Conservation (phyloP, 2,888 invertebrate genomes). For the Pemphredon lugubris region DNA sequence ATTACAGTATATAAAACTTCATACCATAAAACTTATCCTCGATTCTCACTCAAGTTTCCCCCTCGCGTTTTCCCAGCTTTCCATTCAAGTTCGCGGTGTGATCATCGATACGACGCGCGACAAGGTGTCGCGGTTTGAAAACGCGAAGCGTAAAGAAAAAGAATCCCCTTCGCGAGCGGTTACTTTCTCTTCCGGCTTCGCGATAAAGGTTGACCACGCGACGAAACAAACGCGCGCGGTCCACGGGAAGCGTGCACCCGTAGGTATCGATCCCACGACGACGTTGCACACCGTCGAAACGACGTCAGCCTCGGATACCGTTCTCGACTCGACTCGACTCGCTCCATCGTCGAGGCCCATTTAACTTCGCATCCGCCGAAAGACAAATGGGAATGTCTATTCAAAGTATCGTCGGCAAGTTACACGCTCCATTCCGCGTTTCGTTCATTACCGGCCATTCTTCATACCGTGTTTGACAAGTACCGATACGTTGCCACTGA, state of each 20-base stretch:
- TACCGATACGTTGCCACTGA: conserved; percentile 23
- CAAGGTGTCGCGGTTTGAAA: conserved; percentile 42
- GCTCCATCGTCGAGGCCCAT: conserved; percentile 27
- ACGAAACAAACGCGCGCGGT: conserved; percentile 61
- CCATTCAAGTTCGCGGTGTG: conserved; percentile 27
- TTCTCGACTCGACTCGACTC: no score
- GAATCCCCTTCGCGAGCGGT: conserved; percentile 14
- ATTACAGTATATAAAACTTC: no score
- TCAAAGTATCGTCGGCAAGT: conserved; percentile 18
- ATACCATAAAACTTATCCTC: no score
- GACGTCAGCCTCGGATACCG: conserved; percentile 27
- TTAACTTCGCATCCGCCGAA: conserved; percentile 19
- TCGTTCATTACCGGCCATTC: conserved; percentile 32
- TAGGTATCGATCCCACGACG: conserved; percentile 27
- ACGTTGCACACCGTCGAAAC: conserved; percentile 11
- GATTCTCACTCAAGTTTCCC: no score
- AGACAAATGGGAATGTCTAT: conserved; percentile 16
- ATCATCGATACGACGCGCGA: conserved; percentile 48
- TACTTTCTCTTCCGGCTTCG: conserved; percentile 72
- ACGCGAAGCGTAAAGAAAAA: conserved; percentile 14
- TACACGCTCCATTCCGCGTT: conserved; percentile 24
- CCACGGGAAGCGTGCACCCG: conserved; percentile 20
- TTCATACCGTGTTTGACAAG: conserved; percentile 34
- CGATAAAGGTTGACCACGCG: conserved; percentile 65
- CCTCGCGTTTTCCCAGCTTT: conserved; percentile 26